Evolutionary conservation across 2,797 vertebrate genomes (phyloP).

Genomic region (Parauchenoglanis ngamensis): DNA sequence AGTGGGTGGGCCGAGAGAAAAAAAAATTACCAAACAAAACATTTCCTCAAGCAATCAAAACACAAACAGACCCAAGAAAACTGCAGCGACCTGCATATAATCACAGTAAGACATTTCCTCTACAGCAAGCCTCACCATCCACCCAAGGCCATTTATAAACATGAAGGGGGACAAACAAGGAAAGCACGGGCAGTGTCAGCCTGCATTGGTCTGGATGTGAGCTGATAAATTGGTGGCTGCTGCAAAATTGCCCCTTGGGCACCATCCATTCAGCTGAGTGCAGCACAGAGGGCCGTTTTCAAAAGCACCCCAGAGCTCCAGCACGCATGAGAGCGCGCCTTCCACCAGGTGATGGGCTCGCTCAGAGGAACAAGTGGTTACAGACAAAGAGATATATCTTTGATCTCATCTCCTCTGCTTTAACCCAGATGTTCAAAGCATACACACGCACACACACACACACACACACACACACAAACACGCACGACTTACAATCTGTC

Average conservation of each 20-base stretch:
- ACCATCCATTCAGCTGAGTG: constrained; percentile 70
- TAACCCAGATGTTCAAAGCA: constrained; percentile 37
- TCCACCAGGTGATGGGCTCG: constrained; percentile 63
- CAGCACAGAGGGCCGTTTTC: constrained; percentile 67
- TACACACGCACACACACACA: not conserved
- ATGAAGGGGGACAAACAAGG: constrained; percentile 62
- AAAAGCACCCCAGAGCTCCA: constrained; percentile 72
- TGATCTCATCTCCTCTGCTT: constrained; percentile 49
- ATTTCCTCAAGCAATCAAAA: constrained; percentile 77
- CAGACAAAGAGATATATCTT: constrained; percentile 53
- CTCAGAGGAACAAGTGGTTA: constrained; percentile 52
- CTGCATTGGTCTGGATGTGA: constrained; percentile 66
- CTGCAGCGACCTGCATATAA: constrained; percentile 62
- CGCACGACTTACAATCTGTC: not conserved
- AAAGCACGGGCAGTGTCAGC: constrained; percentile 66
- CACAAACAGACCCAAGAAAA: constrained; percentile 72
- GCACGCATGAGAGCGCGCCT: constrained; percentile 68
- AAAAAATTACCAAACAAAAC: constrained; percentile 71
- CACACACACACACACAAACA: not conserved
- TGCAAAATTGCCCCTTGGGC: constrained; percentile 70
- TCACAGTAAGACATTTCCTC: constrained; percentile 65
- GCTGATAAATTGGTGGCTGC: constrained; percentile 75
- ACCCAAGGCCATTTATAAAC: constrained; percentile 67
- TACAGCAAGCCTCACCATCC: constrained; percentile 55
- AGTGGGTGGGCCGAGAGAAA: constrained; percentile 47